phyloP scores from a whole-genome alignment of 64 coral and sea anemone species.

The Pocillopora damicornis region DNA sequence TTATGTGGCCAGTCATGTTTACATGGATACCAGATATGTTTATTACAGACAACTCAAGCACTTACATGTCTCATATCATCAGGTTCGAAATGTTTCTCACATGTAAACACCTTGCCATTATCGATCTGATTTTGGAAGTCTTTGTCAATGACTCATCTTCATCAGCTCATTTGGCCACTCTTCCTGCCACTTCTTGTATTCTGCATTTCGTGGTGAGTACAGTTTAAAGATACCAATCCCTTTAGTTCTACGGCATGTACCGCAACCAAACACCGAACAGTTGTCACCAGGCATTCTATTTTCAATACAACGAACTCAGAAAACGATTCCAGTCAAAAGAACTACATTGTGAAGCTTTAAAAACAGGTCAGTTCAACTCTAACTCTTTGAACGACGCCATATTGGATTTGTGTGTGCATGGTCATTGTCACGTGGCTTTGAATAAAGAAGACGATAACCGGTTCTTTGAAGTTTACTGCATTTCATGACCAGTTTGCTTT shows the following conservation, averaged over 20 bases:
- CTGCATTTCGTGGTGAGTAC: background rate
- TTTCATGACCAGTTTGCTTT: too few species aligned
- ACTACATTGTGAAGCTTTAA: too few species aligned
- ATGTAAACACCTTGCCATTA: constrained; percentile 32
- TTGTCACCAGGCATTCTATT: constrained; percentile 23
- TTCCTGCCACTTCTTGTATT: constrained; percentile 10
- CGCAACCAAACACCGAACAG: constrained; percentile 44
- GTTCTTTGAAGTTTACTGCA: too few species aligned
- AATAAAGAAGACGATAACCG: too few species aligned
- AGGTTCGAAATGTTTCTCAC: constrained; percentile 37
- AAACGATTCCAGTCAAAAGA: too few species aligned
- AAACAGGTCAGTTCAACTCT: too few species aligned
- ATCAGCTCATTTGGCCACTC: constrained; percentile 23
- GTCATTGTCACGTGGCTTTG: too few species aligned
- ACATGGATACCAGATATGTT: too few species aligned
- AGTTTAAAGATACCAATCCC: constrained; percentile 45
- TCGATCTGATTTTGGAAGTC: constrained; percentile 23
- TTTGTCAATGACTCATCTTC: constrained; percentile 12
- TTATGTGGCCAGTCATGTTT: too few species aligned
- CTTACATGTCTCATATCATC: constrained; percentile 43
- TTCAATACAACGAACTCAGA: too few species aligned
- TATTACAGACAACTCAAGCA: background rate
- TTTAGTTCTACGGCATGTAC: constrained; percentile 33
- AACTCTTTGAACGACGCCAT: too few species aligned
- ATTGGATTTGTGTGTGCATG: too few species aligned